These are phyloP conservation scores for Torymus aiolomorphi DNA, from an alignment of 2,888 invertebrate species.

Conservation along the genomic window DNA sequence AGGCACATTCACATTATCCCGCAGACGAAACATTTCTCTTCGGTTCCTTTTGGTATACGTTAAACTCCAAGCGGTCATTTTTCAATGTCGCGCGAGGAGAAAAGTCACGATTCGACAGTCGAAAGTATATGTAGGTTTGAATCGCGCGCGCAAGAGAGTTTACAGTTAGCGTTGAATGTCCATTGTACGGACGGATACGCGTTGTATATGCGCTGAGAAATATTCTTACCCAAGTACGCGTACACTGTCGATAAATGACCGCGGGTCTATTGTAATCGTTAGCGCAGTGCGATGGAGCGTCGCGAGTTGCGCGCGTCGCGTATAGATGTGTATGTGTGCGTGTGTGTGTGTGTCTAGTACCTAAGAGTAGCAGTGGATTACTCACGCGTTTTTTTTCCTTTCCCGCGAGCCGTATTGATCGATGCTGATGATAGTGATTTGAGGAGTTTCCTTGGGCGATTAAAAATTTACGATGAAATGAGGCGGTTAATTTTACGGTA, in stretches of 20 bases:
- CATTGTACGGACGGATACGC: too few species aligned
- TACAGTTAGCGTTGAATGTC: too few species aligned
- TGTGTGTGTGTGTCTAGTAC: too few species aligned
- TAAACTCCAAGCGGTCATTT: not conserved
- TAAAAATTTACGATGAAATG: slow-evolving; percentile 24
- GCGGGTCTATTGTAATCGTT: slow-evolving; percentile 20
- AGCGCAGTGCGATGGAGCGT: slow-evolving; percentile 12
- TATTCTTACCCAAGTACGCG: too few species aligned
- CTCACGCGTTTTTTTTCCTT: not conserved
- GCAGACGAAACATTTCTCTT: too few species aligned
- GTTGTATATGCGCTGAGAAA: too few species aligned
- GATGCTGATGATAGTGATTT: slow-evolving; percentile 22
- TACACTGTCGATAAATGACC: not conserved
- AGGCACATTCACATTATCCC: too few species aligned
- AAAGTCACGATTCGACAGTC: not conserved
- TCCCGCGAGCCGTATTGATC: not conserved
- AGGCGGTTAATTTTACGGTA: slow-evolving; percentile 8
- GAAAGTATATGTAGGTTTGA: not conserved
- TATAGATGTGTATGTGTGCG: too few species aligned
- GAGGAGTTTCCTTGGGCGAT: slow-evolving; percentile 22
- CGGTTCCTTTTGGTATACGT: too few species aligned
- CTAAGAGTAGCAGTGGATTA: slow-evolving; percentile 1
- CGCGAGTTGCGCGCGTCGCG: too few species aligned
- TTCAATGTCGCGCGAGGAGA: not conserved
- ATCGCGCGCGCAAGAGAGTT: not conserved